Percentiles rank a stretch among this genome's conserved stretches.
Conservation (phyloP, 2,797 vertebrate species). For the Manis pentadactyla region DNA sequence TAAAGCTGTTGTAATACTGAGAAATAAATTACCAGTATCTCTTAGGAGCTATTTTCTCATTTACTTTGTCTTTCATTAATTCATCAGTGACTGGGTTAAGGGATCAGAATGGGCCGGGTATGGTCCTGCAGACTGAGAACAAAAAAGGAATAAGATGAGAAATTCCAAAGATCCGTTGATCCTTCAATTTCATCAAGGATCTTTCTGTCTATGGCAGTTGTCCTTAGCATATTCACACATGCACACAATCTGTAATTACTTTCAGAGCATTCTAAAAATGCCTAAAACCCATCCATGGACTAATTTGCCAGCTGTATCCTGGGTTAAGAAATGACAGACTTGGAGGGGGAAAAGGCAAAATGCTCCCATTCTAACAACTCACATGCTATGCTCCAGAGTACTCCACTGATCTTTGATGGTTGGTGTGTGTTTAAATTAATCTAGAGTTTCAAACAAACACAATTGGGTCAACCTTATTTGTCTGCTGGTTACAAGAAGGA, state of each 20-base stretch:
- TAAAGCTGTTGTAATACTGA: background rate
- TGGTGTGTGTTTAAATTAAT: background rate
- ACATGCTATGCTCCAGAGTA: background rate
- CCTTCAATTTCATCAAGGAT: background rate
- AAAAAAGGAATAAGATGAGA: background rate
- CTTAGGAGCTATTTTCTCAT: background rate
- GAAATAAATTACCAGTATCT: background rate
- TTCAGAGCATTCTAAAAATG: background rate
- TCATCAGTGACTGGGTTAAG: background rate
- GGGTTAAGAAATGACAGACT: background rate
- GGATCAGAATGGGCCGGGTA: background rate
- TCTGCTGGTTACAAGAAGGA: background rate
- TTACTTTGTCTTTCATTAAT: background rate
- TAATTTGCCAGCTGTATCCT: background rate
- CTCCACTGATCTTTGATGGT: background rate
- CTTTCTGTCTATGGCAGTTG: background rate
- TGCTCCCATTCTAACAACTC: background rate
- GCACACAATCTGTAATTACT: background rate
- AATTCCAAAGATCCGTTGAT: background rate
- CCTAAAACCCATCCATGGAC: background rate
- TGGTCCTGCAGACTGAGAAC: background rate
- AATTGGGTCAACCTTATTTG: background rate
- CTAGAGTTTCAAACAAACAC: background rate
- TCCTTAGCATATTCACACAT: background rate
- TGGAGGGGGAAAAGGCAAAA: background rate